Percentiles rank a stretch among this genome's conserved stretches.
Evolutionary conservation across 53 echinoderm and acorn worm species (phyloP).

Genomic region (Actinopyga echinites): DNA sequence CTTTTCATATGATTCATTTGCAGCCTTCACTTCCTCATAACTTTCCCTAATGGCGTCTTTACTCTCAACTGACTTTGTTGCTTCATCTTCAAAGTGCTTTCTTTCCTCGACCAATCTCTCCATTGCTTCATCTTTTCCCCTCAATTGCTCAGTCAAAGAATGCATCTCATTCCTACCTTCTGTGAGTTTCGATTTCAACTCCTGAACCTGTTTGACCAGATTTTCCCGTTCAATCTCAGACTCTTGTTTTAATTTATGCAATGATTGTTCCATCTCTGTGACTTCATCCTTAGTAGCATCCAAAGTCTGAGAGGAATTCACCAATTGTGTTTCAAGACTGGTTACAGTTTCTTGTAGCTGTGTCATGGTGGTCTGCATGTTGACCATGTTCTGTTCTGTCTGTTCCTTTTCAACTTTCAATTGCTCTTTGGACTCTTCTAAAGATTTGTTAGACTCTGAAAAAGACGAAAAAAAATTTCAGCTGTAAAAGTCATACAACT

Average conservation of each 20-base stretch:
- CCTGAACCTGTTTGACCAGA: slow-evolving; percentile 51
- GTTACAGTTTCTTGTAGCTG: slow-evolving; percentile 39
- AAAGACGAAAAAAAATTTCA: not conserved
- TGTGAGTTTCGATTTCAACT: slow-evolving; percentile 43
- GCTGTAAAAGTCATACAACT: no score
- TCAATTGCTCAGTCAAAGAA: not conserved
- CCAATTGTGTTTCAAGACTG: slow-evolving; percentile 41
- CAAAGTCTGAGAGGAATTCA: slow-evolving; percentile 16
- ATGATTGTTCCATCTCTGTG: slow-evolving; percentile 25
- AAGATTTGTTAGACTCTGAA: slow-evolving; percentile 2
- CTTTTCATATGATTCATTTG: slow-evolving; percentile 54
- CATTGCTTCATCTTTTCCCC: slow-evolving; percentile 24
- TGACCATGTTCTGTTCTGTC: slow-evolving; percentile 13
- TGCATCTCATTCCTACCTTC: not conserved
- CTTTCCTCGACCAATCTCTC: slow-evolving; percentile 19
- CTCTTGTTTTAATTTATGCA: slow-evolving; percentile 44
- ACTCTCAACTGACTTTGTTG: slow-evolving; percentile 29
- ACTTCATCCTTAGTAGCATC: slow-evolving; percentile 44
- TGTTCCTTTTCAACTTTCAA: slow-evolving; percentile 3
- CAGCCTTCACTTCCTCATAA: slow-evolving; percentile 53
- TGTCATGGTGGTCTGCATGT: slow-evolving; percentile 32
- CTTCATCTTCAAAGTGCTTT: slow-evolving; percentile 30
- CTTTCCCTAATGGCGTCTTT: slow-evolving; percentile 36
- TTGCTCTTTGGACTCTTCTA: slow-evolving; percentile 27
- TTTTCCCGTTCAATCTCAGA: slow-evolving; percentile 60